A percentile compares a stretch with the other conserved stretches of the same genome.
These are phyloP conservation scores for Cynoglossus semilaevis DNA, from an alignment of 2,113 vertebrate species.

Conservation along the genomic window DNA sequence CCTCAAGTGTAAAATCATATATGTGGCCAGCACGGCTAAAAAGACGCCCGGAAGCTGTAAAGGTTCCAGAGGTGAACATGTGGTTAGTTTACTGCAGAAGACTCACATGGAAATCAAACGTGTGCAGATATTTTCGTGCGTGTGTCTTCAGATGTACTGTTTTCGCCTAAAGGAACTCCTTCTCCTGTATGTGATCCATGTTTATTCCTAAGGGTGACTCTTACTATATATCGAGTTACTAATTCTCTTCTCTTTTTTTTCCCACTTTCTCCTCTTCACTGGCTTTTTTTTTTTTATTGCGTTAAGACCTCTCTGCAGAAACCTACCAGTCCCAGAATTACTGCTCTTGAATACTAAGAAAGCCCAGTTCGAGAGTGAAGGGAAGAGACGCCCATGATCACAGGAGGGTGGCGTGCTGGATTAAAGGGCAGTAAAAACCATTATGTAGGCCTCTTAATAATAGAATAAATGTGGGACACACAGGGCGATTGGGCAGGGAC, in stretches of 20 bases:
- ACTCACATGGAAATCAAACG: conserved; percentile 30
- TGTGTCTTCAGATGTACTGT: conserved; percentile 12
- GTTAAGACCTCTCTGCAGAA: conserved; percentile 12
- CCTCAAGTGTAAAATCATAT: no score
- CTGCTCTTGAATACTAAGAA: conserved; percentile 18
- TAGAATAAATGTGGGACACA: conserved; percentile 23
- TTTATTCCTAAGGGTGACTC: conserved; percentile 30
- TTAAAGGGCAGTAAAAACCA: conserved; percentile 28
- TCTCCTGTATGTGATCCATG: conserved; percentile 27
- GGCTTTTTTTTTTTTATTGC: background rate
- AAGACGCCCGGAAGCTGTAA: no score
- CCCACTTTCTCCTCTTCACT: background rate
- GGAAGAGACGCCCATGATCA: conserved; percentile 14
- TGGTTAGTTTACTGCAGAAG: conserved; percentile 35
- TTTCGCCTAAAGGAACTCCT: conserved; percentile 19
- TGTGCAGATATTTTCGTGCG: conserved; percentile 4
- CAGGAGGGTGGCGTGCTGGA: conserved; percentile 22
- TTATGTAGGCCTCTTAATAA: conserved; percentile 23
- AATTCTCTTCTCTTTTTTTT: background rate
- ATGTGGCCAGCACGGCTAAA: no score
- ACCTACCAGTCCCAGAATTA: conserved; percentile 26
- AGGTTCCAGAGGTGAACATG: conserved; percentile 17
- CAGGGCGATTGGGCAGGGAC: conserved; percentile 1
- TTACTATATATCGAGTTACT: conserved; percentile 2
- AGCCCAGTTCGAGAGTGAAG: conserved; percentile 7